Evolutionary conservation across 2,888 invertebrate genomes (phyloP).

Genomic region (Dendrolimus houi): DNA sequence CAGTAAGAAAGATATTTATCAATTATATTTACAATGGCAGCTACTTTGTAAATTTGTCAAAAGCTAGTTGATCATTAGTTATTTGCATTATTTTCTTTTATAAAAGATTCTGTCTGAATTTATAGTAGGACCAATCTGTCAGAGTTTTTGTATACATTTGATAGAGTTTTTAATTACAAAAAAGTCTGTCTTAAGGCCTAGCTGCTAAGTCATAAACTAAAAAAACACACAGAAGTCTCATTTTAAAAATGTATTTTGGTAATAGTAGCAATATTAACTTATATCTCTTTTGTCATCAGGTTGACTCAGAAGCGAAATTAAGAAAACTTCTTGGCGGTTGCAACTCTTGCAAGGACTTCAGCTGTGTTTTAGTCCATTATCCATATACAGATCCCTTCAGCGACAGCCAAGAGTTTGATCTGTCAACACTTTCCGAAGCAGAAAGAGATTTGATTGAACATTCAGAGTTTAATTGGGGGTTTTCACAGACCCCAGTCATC

Average conservation of each 20-base stretch:
- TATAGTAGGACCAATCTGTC: too few relatives aligned
- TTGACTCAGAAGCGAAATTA: constrained; percentile 72
- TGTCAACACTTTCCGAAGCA: constrained; percentile 71
- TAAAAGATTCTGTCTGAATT: too few relatives aligned
- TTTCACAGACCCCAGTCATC: constrained; percentile 78
- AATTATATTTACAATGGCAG: too few relatives aligned
- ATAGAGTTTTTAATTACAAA: too few relatives aligned
- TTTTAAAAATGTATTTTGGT: not conserved
- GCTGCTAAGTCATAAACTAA: too few relatives aligned
- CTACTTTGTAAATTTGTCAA: too few relatives aligned
- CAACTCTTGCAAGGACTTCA: constrained; percentile 62
- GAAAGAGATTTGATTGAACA: constrained; percentile 80
- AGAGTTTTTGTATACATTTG: too few relatives aligned
- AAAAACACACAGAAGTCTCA: too few relatives aligned
- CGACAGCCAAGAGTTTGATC: constrained; percentile 55
- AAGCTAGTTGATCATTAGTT: too few relatives aligned
- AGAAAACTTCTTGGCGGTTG: constrained; percentile 62
- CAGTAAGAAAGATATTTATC: too few relatives aligned
- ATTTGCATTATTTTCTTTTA: too few relatives aligned
- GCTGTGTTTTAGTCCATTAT: constrained; percentile 74
- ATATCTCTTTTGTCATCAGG: constrained; percentile 59
- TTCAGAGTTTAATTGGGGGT: constrained; percentile 80
- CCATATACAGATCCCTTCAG: constrained; percentile 66
- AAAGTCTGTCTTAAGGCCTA: too few relatives aligned
- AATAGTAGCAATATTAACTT: not conserved